A percentile compares a stretch with the other conserved stretches of the same genome.
Conservation (phyloP, 2,888 invertebrate genomes). For the Drosophila fungiperda region DNA sequence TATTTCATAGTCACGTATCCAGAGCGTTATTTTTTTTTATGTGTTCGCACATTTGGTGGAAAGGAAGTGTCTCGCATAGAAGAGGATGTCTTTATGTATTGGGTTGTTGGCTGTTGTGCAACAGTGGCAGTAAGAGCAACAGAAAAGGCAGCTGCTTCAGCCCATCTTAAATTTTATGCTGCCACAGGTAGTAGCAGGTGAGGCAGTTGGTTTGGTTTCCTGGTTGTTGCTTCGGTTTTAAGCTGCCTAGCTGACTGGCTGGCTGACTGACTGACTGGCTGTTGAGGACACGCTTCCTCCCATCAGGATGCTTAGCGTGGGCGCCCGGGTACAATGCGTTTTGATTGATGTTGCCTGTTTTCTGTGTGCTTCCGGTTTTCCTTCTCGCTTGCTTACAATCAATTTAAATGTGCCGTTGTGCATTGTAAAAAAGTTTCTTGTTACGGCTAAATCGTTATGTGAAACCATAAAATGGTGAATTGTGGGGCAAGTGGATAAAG, state of each 20-base stretch:
- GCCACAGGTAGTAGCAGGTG: slow-evolving; percentile 64
- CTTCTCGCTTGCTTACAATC: slow-evolving; percentile 69
- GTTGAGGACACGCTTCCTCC: slow-evolving; percentile 16
- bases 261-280: slow-evolving; percentile 5
- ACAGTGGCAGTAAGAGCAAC: neutral
- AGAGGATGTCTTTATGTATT: slow-evolving; percentile 74
- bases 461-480: slow-evolving; percentile 72
- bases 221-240: slow-evolving; percentile 19
- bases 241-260: neutral
- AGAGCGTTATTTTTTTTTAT: slow-evolving; percentile 26
- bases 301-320: slow-evolving; percentile 45
- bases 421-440: slow-evolving; percentile 69
- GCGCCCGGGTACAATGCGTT: slow-evolving; percentile 63
- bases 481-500: slow-evolving; percentile 58
- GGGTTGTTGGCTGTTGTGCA: slow-evolving; percentile 44
- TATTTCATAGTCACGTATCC: slow-evolving; percentile 34
- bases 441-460: slow-evolving; percentile 66
- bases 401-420: slow-evolving; percentile 77
- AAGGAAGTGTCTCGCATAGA: slow-evolving; percentile 50
- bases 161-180: slow-evolving; percentile 73
- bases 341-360: slow-evolving; percentile 69
- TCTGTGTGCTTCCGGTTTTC: slow-evolving; percentile 63
- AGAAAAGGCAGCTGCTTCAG: slow-evolving; percentile 2
- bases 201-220: slow-evolving; percentile 2
- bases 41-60: slow-evolving; percentile 11